A percentile compares a stretch with the other conserved stretches of the same genome.
phyloP scores from a whole-genome alignment of 1,140 invertebrate species.

The Listronotus oregonensis region DNA sequence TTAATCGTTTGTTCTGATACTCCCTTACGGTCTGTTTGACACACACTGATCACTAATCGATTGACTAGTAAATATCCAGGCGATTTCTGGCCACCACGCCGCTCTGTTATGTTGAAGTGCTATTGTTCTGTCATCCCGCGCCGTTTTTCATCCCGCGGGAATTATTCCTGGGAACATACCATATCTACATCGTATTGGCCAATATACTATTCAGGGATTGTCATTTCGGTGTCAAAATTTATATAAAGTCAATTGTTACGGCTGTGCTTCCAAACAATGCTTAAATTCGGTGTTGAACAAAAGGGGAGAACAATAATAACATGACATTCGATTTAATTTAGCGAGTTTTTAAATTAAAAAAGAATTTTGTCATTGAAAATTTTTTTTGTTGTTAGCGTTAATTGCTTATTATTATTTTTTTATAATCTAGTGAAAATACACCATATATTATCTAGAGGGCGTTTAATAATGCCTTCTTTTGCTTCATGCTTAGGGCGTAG shows the following conservation, averaged over 20 bases:
- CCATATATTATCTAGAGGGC: too few species aligned
- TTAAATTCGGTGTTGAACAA: not conserved
- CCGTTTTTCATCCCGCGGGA: constrained; percentile 7
- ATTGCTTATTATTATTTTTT: too few species aligned
- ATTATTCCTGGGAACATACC: constrained; percentile 8
- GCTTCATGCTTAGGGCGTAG: too few species aligned
- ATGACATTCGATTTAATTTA: too few species aligned
- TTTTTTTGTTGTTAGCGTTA: too few species aligned
- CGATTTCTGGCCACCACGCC: not conserved
- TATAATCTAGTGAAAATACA: too few species aligned
- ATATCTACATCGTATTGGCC: constrained; percentile 15
- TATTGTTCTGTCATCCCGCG: constrained; percentile 3
- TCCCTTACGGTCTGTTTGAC: constrained; percentile 8
- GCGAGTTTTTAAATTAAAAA: too few species aligned
- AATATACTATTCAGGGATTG: constrained; percentile 7
- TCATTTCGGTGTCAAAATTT: constrained; percentile 22
- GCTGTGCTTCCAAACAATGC: not conserved
- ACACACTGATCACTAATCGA: constrained; percentile 15
- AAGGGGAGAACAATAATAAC: not conserved
- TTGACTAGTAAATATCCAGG: constrained; percentile 19
- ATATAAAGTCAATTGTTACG: constrained; percentile 19
- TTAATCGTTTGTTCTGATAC: too few species aligned
- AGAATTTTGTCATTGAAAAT: too few species aligned
- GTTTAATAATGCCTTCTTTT: too few species aligned
- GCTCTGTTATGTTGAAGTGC: not conserved